A percentile compares a stretch with the other conserved stretches of the same genome.
Evolutionary conservation across 2,113 vertebrate species (phyloP).

Genomic region (Gnathonemus echidnorhynchus): DNA sequence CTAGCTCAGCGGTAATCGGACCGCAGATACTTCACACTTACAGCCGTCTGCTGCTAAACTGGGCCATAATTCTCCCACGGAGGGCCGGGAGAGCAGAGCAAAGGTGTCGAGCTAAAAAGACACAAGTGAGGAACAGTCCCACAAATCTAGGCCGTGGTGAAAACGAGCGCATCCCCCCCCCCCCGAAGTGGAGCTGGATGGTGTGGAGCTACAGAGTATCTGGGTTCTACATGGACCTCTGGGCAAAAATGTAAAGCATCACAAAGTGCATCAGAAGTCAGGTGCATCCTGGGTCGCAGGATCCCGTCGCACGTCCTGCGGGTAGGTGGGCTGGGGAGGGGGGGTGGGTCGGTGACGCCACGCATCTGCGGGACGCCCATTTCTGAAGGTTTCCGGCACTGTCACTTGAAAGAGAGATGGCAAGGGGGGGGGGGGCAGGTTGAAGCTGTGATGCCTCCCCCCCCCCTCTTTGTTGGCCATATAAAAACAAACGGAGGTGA

Average conservation of each 20-base stretch:
- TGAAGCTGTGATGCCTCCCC: slow-evolving; percentile 48
- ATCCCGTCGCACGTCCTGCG: not conserved
- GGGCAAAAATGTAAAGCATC: not conserved
- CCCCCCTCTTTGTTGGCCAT: slow-evolving; percentile 64
- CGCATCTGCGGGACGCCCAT: slow-evolving; percentile 29
- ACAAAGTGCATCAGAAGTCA: not conserved
- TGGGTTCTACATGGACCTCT: slow-evolving; percentile 32
- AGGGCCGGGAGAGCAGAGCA: not conserved
- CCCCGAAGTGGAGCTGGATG: slow-evolving; percentile 53
- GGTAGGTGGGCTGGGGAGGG: not conserved
- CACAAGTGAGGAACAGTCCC: not conserved
- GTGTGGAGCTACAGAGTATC: slow-evolving; percentile 54
- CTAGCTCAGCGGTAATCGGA: not conserved
- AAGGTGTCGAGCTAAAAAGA: not conserved
- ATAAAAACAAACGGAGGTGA: slow-evolving; percentile 63
- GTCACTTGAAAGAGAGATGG: slow-evolving; percentile 57
- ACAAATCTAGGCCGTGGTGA: slow-evolving; percentile 10
- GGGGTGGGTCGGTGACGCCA: slow-evolving; percentile 7
- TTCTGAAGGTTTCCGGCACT: slow-evolving; percentile 41
- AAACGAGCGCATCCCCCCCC: slow-evolving; percentile 37
- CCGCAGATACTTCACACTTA: not conserved
- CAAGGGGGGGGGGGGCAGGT: slow-evolving; percentile 45
- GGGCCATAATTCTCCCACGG: not conserved
- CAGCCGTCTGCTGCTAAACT: not conserved
- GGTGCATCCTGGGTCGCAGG: not conserved